Evolutionary conservation across 2,797 vertebrate genomes (phyloP).

Genomic region (Eulemur coronatus): DNA sequence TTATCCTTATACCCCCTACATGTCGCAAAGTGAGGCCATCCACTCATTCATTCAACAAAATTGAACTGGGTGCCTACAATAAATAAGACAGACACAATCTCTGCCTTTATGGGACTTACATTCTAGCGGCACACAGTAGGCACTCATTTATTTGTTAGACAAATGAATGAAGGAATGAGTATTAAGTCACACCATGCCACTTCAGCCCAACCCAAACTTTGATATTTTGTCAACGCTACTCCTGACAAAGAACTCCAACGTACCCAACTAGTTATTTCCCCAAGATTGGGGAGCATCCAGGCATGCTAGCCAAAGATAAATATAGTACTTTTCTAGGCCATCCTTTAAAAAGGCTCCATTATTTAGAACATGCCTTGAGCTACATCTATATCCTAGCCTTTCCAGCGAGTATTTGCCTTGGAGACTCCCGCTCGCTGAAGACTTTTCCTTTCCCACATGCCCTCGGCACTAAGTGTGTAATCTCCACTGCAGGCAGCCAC

Average conservation of each 20-base stretch:
- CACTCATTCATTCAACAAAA: neutral
- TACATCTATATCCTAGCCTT: neutral
- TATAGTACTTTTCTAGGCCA: conserved; percentile 5
- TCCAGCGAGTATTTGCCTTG: neutral
- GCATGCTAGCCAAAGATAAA: neutral
- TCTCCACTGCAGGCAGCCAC: neutral
- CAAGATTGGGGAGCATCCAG: neutral
- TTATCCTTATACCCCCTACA: neutral
- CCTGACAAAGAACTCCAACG: neutral
- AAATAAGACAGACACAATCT: neutral
- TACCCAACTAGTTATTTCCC: neutral
- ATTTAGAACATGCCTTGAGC: neutral
- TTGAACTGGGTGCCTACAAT: neutral
- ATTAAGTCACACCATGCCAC: neutral
- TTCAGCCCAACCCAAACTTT: neutral
- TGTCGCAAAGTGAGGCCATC: neutral
- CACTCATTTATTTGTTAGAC: neutral
- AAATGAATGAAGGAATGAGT: neutral
- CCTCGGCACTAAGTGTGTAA: conserved; percentile 19
- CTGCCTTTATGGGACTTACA: neutral
- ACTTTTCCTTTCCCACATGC: neutral
- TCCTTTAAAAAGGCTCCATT: neutral
- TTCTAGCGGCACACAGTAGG: neutral
- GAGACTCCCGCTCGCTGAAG: neutral
- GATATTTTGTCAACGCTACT: neutral